These are phyloP conservation scores for Patella pellucida DNA, from an alignment of 2,888 invertebrate species.

Conservation along the genomic window DNA sequence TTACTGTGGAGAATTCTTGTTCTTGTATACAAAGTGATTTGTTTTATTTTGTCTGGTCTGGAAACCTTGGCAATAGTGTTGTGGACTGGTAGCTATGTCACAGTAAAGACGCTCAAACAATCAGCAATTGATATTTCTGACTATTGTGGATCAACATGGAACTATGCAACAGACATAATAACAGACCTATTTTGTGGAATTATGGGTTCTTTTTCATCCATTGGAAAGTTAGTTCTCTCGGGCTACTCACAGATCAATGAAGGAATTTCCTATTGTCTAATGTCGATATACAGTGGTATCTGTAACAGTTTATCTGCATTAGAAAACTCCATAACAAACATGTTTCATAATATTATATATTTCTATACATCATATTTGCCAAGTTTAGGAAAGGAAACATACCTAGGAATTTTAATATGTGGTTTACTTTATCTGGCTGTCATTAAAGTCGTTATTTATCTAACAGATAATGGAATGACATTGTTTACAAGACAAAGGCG, in stretches of 20 bases:
- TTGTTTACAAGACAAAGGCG: conserved; percentile 26
- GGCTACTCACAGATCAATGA: conserved; percentile 10
- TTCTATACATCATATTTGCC: conserved; percentile 39
- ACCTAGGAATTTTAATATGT: conserved; percentile 49
- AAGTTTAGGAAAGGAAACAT: conserved; percentile 52
- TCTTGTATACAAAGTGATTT: conserved; percentile 30
- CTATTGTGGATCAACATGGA: conserved; percentile 28
- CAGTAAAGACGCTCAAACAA: conserved; percentile 28
- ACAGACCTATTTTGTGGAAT: conserved; percentile 12
- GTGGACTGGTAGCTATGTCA: conserved; percentile 33
- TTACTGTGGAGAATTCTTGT: conserved; percentile 33
- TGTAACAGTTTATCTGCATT: conserved; percentile 17
- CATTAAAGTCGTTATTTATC: conserved; percentile 32
- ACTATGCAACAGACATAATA: conserved; percentile 24
- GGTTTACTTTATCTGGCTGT: conserved; percentile 35
- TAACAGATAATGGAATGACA: conserved; percentile 46
- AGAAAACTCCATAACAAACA: conserved; percentile 18
- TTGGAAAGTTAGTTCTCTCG: conserved; percentile 22
- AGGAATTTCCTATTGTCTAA: conserved; percentile 10
- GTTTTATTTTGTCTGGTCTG: conserved; percentile 30
- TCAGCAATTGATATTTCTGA: conserved; percentile 30
- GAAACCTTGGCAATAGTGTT: conserved; percentile 29
- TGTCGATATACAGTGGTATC: conserved; percentile 4
- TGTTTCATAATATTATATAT: conserved; percentile 11
- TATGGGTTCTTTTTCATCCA: conserved; percentile 25